A percentile compares a stretch with the other conserved stretches of the same genome.
phyloP scores from a whole-genome alignment of 2,113 vertebrate species.

The Gobius niger region DNA sequence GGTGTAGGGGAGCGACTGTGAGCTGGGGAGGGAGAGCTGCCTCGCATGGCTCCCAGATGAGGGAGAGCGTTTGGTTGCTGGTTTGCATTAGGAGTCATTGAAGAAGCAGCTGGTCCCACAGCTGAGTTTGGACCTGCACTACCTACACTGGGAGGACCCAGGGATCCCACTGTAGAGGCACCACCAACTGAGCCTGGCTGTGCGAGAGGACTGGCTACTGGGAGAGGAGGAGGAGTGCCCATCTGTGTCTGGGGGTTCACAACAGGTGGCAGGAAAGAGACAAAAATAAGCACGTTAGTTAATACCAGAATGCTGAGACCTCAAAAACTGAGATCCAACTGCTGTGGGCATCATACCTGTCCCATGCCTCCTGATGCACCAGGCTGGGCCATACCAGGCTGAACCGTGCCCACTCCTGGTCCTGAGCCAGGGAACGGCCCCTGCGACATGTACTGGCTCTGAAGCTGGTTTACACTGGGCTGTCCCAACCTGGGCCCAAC shows the following conservation, averaged over 20 bases:
- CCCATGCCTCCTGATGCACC: constrained; percentile 69
- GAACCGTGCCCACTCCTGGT: constrained; percentile 78
- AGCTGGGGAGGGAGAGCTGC: constrained; percentile 92
- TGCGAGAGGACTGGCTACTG: constrained; percentile 87
- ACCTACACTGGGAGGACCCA: constrained; percentile 70
- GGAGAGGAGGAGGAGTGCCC: constrained; percentile 84
- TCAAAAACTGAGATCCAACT: not conserved
- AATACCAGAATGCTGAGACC: not conserved
- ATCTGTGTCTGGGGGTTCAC: constrained; percentile 81
- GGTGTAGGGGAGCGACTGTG: constrained; percentile 94
- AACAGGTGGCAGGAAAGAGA: not conserved
- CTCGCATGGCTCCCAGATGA: constrained; percentile 86
- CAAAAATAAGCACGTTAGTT: not conserved
- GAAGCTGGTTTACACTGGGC: constrained; percentile 83
- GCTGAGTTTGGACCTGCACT: constrained; percentile 48
- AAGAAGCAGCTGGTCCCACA: constrained; percentile 54
- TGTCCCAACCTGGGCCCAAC: constrained; percentile 85
- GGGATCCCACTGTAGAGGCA: constrained; percentile 61
- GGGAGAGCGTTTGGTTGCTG: constrained; percentile 78
- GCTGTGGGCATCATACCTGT: constrained; percentile 57
- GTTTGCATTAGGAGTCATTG: constrained; percentile 66
- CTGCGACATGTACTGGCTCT: constrained; percentile 89
- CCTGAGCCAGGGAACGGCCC: constrained; percentile 84
- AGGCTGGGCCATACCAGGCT: constrained; percentile 76
- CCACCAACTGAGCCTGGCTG: constrained; percentile 80